A percentile compares a stretch with the other conserved stretches of the same genome.
These are phyloP conservation scores for Stenoptilia bipunctidactyla DNA, from an alignment of 2,888 invertebrate species.

Conservation along the genomic window DNA sequence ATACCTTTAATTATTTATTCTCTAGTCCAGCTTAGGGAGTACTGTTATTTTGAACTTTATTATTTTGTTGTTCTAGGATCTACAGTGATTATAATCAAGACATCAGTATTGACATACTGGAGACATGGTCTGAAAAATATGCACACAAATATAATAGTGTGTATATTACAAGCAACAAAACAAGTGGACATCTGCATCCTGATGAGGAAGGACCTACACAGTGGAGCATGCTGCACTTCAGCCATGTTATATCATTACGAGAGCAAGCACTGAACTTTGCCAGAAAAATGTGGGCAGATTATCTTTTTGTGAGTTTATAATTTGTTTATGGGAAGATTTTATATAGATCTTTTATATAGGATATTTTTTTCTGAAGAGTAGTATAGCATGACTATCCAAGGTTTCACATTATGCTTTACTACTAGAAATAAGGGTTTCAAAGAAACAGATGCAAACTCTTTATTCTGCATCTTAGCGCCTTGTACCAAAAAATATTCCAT, in stretches of 20 bases:
- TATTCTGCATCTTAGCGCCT: no score
- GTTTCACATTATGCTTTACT: no score
- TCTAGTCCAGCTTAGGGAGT: no score
- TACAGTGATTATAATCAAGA: constrained; percentile 90
- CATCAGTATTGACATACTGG: constrained; percentile 78
- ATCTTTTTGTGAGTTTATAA: constrained; percentile 80
- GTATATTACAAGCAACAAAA: constrained; percentile 65
- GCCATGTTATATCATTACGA: constrained; percentile 82
- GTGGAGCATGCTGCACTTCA: constrained; percentile 83
- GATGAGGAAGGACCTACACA: constrained; percentile 77
- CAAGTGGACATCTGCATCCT: constrained; percentile 32
- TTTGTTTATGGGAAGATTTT: not conserved
- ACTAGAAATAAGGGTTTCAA: no score
- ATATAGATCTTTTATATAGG: no score
- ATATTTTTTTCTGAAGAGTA: no score
- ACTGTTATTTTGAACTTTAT: no score
- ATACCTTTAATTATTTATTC: no score
- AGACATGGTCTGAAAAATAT: constrained; percentile 77
- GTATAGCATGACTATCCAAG: no score
- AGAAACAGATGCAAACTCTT: no score
- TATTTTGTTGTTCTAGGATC: constrained; percentile 80
- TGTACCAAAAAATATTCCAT: no score
- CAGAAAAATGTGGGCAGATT: constrained; percentile 88
- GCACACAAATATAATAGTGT: constrained; percentile 79
- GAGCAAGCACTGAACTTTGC: constrained; percentile 82